Base-by-base conservation (phyloP, 2,797 vertebrate species). In the Acrossocheilus fasciatus region DNA sequence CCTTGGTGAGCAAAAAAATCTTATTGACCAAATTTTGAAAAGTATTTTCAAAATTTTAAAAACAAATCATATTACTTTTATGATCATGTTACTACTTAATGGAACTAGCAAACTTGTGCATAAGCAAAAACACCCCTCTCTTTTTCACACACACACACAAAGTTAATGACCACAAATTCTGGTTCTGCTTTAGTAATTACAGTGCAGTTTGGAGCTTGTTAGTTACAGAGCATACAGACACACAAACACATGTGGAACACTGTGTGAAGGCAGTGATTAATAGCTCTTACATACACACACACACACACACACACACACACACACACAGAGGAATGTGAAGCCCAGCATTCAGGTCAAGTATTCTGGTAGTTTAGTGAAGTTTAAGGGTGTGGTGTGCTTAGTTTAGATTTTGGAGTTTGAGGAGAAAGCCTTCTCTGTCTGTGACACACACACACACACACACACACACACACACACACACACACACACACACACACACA, bases 131-230 rank as follows among this genome's bases (percentile, higher is more conserved):
- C 50, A 64, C 30, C 8, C 5, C 23, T 73, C 34, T 82, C 47
- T 15, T 17, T 57, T 45, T 62, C 15, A n/a, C n/a, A n/a, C 7
- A 11, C 30, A 47, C 7, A 20, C 15, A 70, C 6, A 18, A 10
- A 75, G 62, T 78, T 54, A 78, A 84, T 57, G 34, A 41, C n/a
- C 39, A 36, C 41, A 50, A 34, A 30, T 41, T 54, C 34, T 45
- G 64, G 62, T 57, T 78, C 66, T 85, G 83, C 76, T 85, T 47
- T 72, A 79, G 83, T 59, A 74, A 81, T 81, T 86, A 77, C 78
- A 52, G 50, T 26, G 39, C 11, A 66, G 72, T 47, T 75, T 36
- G 17, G 50, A 78, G 64, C 59, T 72, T 84, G 34, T 81, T 80
- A 26, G 64, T 81, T 81, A 36, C 50, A 30, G n/a, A 77, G 43